phyloP scores from a whole-genome alignment of 2,113 vertebrate species.

The Phoxinus phoxinus region DNA sequence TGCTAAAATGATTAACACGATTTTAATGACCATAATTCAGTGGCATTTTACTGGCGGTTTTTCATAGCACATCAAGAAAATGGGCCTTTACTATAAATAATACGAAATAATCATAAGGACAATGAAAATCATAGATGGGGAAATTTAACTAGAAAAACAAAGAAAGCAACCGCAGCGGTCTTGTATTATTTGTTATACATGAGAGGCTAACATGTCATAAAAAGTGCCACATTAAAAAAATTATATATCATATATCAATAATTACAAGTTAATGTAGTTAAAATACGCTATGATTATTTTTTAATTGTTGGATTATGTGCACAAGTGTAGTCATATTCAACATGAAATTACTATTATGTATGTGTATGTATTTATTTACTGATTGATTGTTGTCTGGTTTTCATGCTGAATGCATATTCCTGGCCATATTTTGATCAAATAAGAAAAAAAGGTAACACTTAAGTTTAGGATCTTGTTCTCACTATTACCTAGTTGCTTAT shows the following conservation, averaged over 20 bases:
- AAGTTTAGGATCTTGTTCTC: no score
- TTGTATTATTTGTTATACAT: neutral
- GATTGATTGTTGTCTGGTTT: no score
- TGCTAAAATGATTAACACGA: slow-evolving; percentile 31
- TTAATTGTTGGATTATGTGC: neutral
- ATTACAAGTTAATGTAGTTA: neutral
- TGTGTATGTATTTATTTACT: no score
- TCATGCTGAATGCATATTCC: no score
- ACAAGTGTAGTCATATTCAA: neutral
- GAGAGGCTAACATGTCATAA: neutral
- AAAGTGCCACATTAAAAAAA: neutral
- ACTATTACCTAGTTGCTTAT: no score
- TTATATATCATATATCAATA: neutral
- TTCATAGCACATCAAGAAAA: slow-evolving; percentile 12
- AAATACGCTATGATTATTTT: neutral
- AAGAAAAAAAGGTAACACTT: no score
- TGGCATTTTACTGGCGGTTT: neutral
- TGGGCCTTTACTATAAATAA: neutral
- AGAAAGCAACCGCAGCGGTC: neutral
- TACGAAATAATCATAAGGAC: neutral
- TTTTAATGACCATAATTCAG: slow-evolving; percentile 33
- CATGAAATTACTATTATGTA: no score
- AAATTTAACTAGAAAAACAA: neutral
- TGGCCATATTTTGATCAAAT: no score
- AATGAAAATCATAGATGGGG: neutral